Base-by-base conservation (phyloP, 2,113 vertebrate genomes). In the Vulpes ferrilata region DNA sequence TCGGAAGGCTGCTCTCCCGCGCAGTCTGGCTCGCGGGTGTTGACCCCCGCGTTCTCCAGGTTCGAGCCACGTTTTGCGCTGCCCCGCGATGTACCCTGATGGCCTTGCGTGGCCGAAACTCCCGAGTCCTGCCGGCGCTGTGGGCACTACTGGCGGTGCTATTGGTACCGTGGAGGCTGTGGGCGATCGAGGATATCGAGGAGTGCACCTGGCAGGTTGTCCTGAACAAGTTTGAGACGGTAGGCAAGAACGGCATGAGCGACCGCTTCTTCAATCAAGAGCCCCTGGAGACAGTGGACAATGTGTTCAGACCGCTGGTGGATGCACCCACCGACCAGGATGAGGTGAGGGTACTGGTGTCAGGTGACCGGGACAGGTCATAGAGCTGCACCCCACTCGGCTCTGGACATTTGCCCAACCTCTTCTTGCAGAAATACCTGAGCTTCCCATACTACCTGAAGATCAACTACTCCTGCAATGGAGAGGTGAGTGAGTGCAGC, bases 371-470 rank as follows among this genome's bases (percentile, higher is more conserved):
- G 8, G 11, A 59, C 82, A 65, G 62, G 35, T n/a, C 30, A 30
- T 83, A 82, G 59, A 84, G 27, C 60, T 27, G 17, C 51, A 48
- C 1, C 62, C 51, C 17, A 20, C 51, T 74, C 35, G 62, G 71
- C 60, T 59, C 86, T 95, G 69, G 38, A 51, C 59, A 19, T 96
- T 95, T 27, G 25, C 73, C 38, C 64, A 81, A 64, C 27, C 1
- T 97, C 76, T 96, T 22, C 51, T 96, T 97, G 67, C 95, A 98
- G 97, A 59, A 38, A 57, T 97, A 98, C 59, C 6, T 96, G 79
- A 71, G 96, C 53, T 98, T 98, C 43, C 97, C 98, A 92, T 98
- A 98, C 87, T 98, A 92, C 95, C 69, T 98, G 83, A 97, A 97
- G 88, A 93, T 98, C 95, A 96, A 74, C 93, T 98, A 94, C 69